Conservation (phyloP, 2,888 invertebrate genomes). For the Leptothorax acervorum region DNA sequence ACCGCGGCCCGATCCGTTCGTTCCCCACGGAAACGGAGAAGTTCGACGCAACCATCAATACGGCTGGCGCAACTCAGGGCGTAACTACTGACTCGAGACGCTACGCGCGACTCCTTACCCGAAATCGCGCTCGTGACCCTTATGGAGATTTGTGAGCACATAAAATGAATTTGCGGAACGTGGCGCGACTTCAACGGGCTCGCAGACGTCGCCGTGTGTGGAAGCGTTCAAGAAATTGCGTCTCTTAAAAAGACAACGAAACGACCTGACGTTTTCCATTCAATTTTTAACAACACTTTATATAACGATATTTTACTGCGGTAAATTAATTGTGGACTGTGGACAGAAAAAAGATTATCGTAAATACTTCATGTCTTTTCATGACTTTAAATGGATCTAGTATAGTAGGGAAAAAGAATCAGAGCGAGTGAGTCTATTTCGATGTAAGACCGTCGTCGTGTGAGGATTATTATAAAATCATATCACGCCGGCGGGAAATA, state of each 20-base stretch:
- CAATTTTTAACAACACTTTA: neutral
- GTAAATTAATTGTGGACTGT: neutral
- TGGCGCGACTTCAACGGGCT: neutral
- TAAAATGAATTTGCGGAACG: neutral
- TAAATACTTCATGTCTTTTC: neutral
- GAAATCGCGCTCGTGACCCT: neutral
- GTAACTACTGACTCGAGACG: constrained; percentile 22
- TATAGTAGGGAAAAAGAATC: neutral
- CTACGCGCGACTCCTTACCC: neutral
- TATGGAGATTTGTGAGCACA: neutral
- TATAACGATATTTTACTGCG: neutral
- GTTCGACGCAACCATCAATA: constrained; percentile 49
- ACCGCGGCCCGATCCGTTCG: constrained; percentile 42
- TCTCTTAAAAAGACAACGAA: neutral
- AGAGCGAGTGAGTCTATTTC: neutral
- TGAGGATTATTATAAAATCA: constrained; percentile 35
- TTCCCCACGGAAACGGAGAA: constrained; percentile 33
- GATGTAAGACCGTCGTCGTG: constrained; percentile 3
- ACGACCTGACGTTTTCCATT: neutral
- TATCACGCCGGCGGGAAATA: constrained; percentile 40
- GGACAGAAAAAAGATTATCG: neutral
- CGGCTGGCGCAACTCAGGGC: constrained; percentile 24
- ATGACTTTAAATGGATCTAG: neutral
- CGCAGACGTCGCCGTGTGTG: neutral
- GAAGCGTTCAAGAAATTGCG: neutral